Evolutionary conservation across 2,797 vertebrate species (phyloP), one percentile per base, ranked within the genome.

Genomic region (Orientallactaga sibirica): DNA sequence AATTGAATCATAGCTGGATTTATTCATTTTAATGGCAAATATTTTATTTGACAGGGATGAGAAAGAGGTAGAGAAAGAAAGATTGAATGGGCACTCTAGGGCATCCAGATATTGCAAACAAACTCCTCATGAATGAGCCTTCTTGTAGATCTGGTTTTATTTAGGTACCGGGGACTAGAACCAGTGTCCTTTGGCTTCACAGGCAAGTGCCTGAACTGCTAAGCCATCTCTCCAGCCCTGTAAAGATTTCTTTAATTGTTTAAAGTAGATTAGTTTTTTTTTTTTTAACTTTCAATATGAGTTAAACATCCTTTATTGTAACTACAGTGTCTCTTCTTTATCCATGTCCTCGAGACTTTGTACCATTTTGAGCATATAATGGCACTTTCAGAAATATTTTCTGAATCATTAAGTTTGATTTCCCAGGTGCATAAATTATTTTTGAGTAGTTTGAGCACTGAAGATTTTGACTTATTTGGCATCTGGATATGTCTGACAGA

Each of bases 401-500:
- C 89, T 83, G 91, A 97, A 68, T 89, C 89, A 95, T 96, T 96
- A 95, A 92, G 77, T 96, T 92, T 97, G 66, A 94, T 95, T 96
- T 97, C 91, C 93, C 95, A 97, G 75, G 83, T 95, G 79, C 90
- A 94, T 92, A 95, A 94, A 97, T 97, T 97, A 96, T 94, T 94
- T 97, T 93, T 93, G 91, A 96, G 48, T 88, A 87, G 55, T 84
- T 96, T 95, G 48, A 92, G 75, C 41, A 89, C n/a, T 55, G 68
- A 88, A 86, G 66, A 33, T 84, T 97, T 95, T 96, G 80, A 97
- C 91, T 96, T 95, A 93, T 88, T 90, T 92, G 95, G 94, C 96
- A 97, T 95, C 90, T 94, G 95, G 79, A 90, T 93, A 67, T 96
- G 61, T 82, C 92, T 97, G 90, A 92, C 88, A 96, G 80, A 95